Base-by-base conservation (phyloP, 2,797 vertebrate genomes). In the Cyclopterus lumpus region DNA sequence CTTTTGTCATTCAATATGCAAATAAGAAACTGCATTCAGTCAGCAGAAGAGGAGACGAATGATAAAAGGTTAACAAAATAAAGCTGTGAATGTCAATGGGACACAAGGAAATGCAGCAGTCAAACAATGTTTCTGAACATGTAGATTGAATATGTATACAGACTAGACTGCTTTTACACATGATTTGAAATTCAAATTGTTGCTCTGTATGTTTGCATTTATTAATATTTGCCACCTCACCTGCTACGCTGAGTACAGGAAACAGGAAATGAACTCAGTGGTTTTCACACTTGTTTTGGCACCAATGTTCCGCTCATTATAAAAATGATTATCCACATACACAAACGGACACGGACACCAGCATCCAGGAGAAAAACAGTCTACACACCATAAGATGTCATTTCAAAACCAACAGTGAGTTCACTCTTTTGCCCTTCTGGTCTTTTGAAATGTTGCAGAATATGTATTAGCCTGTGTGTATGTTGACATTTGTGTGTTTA, bases 181-280 rank as follows among this genome's bases (percentile, higher is more conserved):
- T 44, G 48, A 15, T 63, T 68, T 59, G 12, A 65, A 53, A 48
- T 63, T 60, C 3, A 72, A 40, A 48, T 1, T 59, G 49, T 68
- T 16, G 0, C 63, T 65, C 22, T 73, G 48, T 49, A 28, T 8
- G 12, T 54, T 26, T 51, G n/a, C 51, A 36, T 24, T 55, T 53
- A 64, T 71, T 61, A 1, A 74, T 66, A 67, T 69, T 76, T 59
- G 55, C 49, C 8, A 42, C 20, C 38, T 77, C 34, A 51, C 7
- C 12, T 1, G 1, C 12, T 32, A 26, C 36, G 15, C 32, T 68
- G 53, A 26, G 80, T 46, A 73, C 60, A 10, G n/a, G 5, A 76
- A 75, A 58, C 55, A 82, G 77, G 72, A 88, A 80, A 75, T 84
- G 2, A 83, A 68, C 30, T 86, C 64, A 84, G 40, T 57, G 36